Conservation (phyloP, 2,888 invertebrate species). For the Lasioglossum oenotherae region DNA sequence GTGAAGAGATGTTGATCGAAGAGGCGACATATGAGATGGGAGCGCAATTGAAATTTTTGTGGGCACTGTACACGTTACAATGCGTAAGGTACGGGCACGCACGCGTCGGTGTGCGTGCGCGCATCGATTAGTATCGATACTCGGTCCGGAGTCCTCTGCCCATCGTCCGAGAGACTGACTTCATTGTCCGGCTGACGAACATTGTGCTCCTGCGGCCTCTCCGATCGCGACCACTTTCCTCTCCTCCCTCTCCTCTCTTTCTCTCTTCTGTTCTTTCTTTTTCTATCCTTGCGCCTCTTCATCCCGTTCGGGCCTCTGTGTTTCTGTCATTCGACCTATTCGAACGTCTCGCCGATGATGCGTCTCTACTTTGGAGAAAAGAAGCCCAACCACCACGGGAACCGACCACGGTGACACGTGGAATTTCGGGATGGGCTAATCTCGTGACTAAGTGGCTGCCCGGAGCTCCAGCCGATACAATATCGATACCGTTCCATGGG, state of each 20-base stretch:
- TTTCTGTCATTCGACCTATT: constrained; percentile 67
- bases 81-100: constrained; percentile 59
- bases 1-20: neutral
- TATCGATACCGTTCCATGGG: constrained; percentile 47
- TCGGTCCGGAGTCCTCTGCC: constrained; percentile 61
- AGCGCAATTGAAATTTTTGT: neutral
- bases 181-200: constrained; percentile 75
- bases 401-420: constrained; percentile 66
- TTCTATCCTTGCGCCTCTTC: constrained; percentile 15
- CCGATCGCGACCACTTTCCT: constrained; percentile 41
- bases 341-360: constrained; percentile 49
- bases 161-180: constrained; percentile 68
- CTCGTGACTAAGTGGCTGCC: constrained; percentile 70
- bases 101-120: constrained; percentile 40
- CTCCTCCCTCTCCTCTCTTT: constrained; percentile 14
- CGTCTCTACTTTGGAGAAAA: constrained; percentile 38
- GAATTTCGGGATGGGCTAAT: constrained; percentile 69
- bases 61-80: constrained; percentile 37
- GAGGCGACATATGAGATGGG: too few relatives aligned
- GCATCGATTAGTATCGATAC: constrained; percentile 78
- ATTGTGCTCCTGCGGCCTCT: constrained; percentile 73
- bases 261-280: neutral
- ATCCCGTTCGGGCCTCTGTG: constrained; percentile 48
- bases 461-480: constrained; percentile 57
- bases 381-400: constrained; percentile 23